Percentiles rank a stretch among this genome's conserved stretches.
Evolutionary conservation across 2,888 invertebrate species (phyloP).

Genomic region (Oconnorella tubifera): DNA sequence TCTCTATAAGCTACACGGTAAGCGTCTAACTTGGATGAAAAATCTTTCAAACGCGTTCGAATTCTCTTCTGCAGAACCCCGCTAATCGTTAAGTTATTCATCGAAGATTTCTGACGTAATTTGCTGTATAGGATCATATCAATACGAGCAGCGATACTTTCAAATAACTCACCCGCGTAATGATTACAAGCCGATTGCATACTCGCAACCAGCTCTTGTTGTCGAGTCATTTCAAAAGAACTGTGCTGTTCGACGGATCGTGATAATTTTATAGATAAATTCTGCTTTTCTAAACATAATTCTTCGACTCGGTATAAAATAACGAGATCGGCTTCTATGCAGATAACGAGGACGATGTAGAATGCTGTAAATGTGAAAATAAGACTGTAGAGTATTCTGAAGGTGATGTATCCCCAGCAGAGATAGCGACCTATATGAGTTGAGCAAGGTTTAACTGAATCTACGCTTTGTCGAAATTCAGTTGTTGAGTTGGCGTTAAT

Average conservation of each 20-base stretch:
- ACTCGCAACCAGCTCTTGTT: slow-evolving; percentile 28
- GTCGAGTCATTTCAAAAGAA: slow-evolving; percentile 27
- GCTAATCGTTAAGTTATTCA: slow-evolving; percentile 24
- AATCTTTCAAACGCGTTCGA: slow-evolving; percentile 14
- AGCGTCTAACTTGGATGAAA: slow-evolving; percentile 11
- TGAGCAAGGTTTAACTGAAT: neutral
- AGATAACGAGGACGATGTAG: slow-evolving; percentile 38
- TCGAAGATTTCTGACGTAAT: neutral
- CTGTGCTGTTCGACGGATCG: slow-evolving; percentile 17
- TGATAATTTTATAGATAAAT: slow-evolving; percentile 15
- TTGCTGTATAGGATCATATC: slow-evolving; percentile 22
- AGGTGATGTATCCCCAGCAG: slow-evolving; percentile 17
- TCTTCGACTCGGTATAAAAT: slow-evolving; percentile 14
- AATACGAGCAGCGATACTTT: slow-evolving; percentile 28
- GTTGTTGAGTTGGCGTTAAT: no score
- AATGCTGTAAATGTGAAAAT: slow-evolving; percentile 30
- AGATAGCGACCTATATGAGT: neutral
- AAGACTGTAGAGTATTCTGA: slow-evolving; percentile 29
- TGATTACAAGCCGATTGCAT: slow-evolving; percentile 36
- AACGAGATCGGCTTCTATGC: slow-evolving; percentile 27
- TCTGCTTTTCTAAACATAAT: slow-evolving; percentile 23
- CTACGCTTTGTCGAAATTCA: neutral
- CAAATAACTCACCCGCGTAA: slow-evolving; percentile 36
- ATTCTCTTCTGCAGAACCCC: slow-evolving; percentile 26
- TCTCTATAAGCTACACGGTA: slow-evolving; percentile 23